Evolutionary conservation across 2,113 vertebrate species (phyloP), one percentile per base, ranked within the genome.

Genomic region (Dermatemys mawii): DNA sequence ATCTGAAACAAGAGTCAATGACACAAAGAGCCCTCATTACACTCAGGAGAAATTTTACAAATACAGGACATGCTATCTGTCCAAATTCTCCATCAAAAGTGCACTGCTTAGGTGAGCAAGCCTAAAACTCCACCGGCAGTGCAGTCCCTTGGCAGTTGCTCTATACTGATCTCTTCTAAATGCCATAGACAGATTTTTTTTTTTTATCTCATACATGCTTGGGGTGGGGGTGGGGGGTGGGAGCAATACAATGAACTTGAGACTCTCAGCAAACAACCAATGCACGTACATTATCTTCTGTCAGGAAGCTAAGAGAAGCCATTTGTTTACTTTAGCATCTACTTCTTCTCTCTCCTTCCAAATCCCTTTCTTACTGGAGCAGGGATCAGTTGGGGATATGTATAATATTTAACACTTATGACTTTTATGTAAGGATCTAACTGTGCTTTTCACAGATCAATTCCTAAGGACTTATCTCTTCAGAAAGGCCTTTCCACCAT

Each of bases 191-290:
- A 1, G 1, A 29, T 78, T 38, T 63, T 35, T 27, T 29, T 4
- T 19, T 26, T 8, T 29, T 9, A 29, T 84, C 14, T 35, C 0
- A 6, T 1, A 2, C 55, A 5, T 80, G 11, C 9, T 91, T 8
- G 8, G 87, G 6, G 8, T 87, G 6, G 19, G 2, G 1, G 13
- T 4, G 6, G 17, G 2, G 2, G 12, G 6, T 11, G 11, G 27
- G 83, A 50, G 21, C 29, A 93, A 4, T 11, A 54, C 24, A 92
- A 5, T 4, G 38, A 2, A 16, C 38, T 83, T 11, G 13, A 76
- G 2, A 51, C 4, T 86, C 8, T 50, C 16, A 41, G 49, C 5
- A 24, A 70, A 21, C 0, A 1, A 6, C 27, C 27, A 35, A 11
- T 35, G 29, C 9, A 32, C 76, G 55, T 44, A 44, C 70, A 44